Conservation (phyloP, 2,113 vertebrate species). For the Pelodiscus sinensis region DNA sequence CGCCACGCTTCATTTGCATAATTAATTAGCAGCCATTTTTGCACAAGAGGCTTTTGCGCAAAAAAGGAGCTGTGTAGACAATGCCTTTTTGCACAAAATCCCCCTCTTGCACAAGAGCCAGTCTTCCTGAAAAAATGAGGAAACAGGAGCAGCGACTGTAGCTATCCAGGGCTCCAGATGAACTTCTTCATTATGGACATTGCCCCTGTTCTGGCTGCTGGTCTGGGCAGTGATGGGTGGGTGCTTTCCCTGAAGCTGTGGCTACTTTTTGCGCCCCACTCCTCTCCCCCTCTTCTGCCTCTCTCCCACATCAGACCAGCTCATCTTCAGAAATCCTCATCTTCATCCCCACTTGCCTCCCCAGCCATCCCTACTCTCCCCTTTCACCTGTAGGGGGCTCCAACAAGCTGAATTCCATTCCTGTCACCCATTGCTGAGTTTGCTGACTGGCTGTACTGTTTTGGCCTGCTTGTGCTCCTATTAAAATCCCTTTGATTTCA, state of each 20-base stretch:
- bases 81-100: too few species aligned
- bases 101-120: too few species aligned
- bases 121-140: too few species aligned
- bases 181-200: background rate
- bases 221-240: too few species aligned
- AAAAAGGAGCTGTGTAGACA: too few species aligned
- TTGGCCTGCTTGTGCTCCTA: fast-evolving
- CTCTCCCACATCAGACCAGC: fast-evolving
- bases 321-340: background rate
- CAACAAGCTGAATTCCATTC: background rate
- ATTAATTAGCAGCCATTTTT: too few species aligned
- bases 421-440: too few species aligned
- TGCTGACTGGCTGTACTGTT: fast-evolving
- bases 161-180: background rate
- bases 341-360: background rate
- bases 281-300: background rate
- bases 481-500: background rate
- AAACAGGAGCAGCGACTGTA: background rate
- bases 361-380: background rate
- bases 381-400: background rate
- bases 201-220: background rate
- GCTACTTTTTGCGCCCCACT: fast-evolving
- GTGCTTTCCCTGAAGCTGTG: fast-evolving
- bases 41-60: too few species aligned
- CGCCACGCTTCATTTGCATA: too few species aligned